Evolutionary conservation across 2,888 invertebrate genomes (phyloP).

Genomic region (Cheilosia variabilis): DNA sequence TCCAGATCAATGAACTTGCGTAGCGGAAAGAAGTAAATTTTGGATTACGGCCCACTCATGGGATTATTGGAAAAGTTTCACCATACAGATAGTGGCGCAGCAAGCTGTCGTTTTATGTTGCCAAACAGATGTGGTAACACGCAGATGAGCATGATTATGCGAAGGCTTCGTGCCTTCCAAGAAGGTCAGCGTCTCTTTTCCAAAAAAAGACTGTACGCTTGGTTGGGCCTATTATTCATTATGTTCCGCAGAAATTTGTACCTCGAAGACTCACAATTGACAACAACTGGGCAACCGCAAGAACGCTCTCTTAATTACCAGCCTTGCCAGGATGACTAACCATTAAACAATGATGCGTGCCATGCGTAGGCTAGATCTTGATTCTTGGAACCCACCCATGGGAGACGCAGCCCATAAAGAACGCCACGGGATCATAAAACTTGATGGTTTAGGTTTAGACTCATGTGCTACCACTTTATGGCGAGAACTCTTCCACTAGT

Average conservation of each 20-base stretch:
- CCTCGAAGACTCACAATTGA: not conserved
- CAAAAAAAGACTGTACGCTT: not conserved
- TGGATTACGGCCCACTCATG: no score
- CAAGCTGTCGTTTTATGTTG: no score
- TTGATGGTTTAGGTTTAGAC: conserved; percentile 9
- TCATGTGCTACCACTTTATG: conserved; percentile 21
- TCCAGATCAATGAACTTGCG: no score
- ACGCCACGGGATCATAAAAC: conserved; percentile 25
- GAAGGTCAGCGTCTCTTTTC: conserved; percentile 7
- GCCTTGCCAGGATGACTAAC: conserved; percentile 15
- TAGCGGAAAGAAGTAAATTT: no score
- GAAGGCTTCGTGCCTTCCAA: conserved; percentile 1
- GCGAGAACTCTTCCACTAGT: not conserved
- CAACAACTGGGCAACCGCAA: conserved; percentile 4
- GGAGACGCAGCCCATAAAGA: conserved; percentile 19
- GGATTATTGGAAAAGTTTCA: no score
- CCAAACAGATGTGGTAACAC: no score
- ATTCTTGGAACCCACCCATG: conserved; percentile 17
- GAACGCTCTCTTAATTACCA: conserved; percentile 17
- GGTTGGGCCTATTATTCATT: conserved; percentile 5
- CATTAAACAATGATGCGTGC: conserved; percentile 15
- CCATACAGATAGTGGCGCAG: no score
- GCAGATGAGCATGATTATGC: no score
- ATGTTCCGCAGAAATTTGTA: conserved; percentile 15
- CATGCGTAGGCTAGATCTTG: not conserved